These are phyloP conservation scores for Acanthaster planci DNA, from an alignment of 35 echinoderm and acorn worm genomes.

Conservation along the genomic window DNA sequence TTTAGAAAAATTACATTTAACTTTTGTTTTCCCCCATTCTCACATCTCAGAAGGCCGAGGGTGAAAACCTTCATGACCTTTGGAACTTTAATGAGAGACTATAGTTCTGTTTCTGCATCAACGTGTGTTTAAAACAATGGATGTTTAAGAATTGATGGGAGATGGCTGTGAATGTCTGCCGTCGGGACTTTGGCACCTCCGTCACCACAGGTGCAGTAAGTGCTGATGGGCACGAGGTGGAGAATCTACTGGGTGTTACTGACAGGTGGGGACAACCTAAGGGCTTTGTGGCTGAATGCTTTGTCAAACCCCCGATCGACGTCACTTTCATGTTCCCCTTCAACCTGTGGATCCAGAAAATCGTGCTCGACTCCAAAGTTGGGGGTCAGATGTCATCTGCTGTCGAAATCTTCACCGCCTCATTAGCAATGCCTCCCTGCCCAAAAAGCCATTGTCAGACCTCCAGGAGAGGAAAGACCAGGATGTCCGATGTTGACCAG, in stretches of 20 bases:
- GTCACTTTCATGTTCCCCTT: conserved; percentile 77
- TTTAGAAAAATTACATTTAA: no score
- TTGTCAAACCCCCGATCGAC: conserved; percentile 89
- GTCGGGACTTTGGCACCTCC: conserved; percentile 47
- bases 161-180: conserved; percentile 86
- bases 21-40: no score
- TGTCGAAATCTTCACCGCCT: conserved; percentile 82
- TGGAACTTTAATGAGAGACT: no score
- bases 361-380: conserved; percentile 69
- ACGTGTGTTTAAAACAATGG: no score
- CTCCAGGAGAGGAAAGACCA: no score
- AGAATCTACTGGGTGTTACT: conserved; percentile 54
- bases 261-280: conserved; percentile 37
- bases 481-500: neutral
- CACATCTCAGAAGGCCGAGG: no score
- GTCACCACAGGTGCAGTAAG: conserved; percentile 69
- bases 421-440: conserved; percentile 7
- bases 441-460: neutral
- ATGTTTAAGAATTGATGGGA: neutral
- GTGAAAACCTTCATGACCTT: no score
- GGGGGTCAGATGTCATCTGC: conserved; percentile 76
- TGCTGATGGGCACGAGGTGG: conserved; percentile 74
- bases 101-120: no score
- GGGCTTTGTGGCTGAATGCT: conserved; percentile 89
- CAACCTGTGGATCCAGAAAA: conserved; percentile 77